Evolutionary conservation across 2,888 invertebrate genomes (phyloP).

Genomic region (Cephus rjabovi): DNA sequence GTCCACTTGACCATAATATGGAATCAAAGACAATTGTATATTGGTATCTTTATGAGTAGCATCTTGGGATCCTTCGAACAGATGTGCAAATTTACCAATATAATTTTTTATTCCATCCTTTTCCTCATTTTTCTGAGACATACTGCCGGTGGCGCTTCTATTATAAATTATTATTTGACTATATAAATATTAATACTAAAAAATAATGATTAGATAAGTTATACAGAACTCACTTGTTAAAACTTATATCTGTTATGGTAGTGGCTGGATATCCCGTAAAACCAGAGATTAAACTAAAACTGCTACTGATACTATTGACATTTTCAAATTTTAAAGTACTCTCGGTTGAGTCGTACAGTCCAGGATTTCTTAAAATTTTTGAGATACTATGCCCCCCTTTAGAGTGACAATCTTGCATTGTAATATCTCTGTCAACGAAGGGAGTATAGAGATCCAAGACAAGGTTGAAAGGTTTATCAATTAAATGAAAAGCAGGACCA

Average conservation of each 20-base stretch:
- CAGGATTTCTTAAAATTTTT: background rate
- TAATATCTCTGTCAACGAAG: slow-evolving; percentile 21
- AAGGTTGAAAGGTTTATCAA: slow-evolving; percentile 41
- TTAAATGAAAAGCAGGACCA: background rate
- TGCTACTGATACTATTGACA: background rate
- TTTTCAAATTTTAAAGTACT: background rate
- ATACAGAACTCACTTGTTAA: background rate
- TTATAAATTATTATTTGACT: background rate
- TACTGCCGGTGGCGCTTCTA: background rate
- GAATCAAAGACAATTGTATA: slow-evolving; percentile 38
- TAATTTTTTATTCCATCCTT: background rate
- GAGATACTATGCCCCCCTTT: background rate
- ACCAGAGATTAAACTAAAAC: background rate
- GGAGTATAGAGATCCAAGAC: slow-evolving; percentile 39
- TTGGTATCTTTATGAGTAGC: slow-evolving; percentile 22
- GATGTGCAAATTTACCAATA: background rate
- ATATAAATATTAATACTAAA: background rate
- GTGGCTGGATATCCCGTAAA: background rate
- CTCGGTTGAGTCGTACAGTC: background rate
- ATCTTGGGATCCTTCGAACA: background rate
- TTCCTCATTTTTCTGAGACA: background rate
- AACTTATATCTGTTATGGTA: background rate
- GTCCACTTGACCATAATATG: slow-evolving; percentile 43
- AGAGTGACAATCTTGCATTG: background rate
- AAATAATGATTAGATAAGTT: background rate